A percentile compares a stretch with the other conserved stretches of the same genome.
phyloP scores from a whole-genome alignment of 2,113 vertebrate species.

The Nesoenas mayeri region DNA sequence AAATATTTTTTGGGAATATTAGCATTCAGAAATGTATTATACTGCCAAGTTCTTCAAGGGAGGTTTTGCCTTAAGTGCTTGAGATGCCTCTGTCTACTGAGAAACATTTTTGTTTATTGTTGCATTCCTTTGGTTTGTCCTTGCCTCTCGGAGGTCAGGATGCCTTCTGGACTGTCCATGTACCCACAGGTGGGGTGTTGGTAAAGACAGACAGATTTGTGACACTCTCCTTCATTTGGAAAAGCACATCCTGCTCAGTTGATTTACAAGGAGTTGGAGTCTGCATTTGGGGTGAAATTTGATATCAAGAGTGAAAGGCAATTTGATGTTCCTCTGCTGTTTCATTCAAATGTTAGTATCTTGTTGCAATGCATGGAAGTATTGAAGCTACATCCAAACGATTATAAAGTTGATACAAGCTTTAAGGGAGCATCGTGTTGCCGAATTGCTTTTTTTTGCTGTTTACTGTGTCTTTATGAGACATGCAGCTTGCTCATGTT shows the following conservation, averaged over 20 bases:
- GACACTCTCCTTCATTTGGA: background rate
- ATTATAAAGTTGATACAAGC: background rate
- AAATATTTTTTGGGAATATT: background rate
- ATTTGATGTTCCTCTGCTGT: background rate
- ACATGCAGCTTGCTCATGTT: accelerated
- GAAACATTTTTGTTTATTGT: background rate
- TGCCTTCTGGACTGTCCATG: background rate
- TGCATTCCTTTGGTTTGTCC: background rate
- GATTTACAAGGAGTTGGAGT: background rate
- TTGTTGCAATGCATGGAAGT: background rate
- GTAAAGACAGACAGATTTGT: background rate
- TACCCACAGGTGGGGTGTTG: background rate
- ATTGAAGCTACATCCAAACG: background rate
- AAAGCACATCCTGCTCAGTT: background rate
- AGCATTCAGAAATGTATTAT: background rate
- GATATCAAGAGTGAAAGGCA: background rate
- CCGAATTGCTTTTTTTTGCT: background rate
- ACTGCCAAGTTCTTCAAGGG: background rate
- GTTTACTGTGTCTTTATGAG: background rate
- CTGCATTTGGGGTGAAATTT: background rate
- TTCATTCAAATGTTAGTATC: background rate
- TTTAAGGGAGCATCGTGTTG: background rate
- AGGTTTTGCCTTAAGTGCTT: background rate
- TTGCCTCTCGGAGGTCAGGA: background rate
- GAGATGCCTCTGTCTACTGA: background rate